Conservation (phyloP, 2,113 vertebrate species). For the Campylomormyrus tamandua region DNA sequence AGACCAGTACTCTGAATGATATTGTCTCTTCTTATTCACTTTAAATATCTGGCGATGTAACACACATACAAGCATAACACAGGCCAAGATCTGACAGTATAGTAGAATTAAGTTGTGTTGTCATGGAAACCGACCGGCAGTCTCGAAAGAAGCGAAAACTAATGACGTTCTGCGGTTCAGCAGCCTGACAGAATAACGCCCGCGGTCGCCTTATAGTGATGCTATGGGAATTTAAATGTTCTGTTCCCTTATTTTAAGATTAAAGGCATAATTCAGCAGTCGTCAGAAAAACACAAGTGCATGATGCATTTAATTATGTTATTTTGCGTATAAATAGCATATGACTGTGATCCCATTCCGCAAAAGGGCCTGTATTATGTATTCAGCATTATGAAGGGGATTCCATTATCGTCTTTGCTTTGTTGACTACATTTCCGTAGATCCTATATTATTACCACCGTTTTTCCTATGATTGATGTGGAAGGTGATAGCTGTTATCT, state of each 20-base stretch:
- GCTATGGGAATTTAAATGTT: background rate
- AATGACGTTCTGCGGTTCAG: no score
- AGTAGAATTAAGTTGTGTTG: slow-evolving; percentile 10
- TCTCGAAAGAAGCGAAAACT: background rate
- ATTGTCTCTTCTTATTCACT: background rate
- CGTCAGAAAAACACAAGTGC: background rate
- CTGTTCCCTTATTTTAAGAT: background rate
- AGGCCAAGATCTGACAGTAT: background rate
- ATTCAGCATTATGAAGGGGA: background rate
- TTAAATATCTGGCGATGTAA: background rate
- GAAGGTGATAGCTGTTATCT: background rate
- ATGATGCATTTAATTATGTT: background rate
- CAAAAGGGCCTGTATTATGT: background rate
- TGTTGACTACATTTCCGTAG: background rate
- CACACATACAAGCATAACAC: background rate
- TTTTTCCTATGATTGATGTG: background rate
- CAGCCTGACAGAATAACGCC: background rate
- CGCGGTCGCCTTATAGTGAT: background rate
- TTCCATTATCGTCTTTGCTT: background rate
- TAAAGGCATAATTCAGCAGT: background rate
- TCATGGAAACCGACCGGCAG: background rate
- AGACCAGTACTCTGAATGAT: background rate
- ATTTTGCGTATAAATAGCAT: background rate
- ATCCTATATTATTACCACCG: background rate
- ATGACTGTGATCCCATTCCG: background rate